Conservation (phyloP, 2,797 vertebrate genomes). For the Gallinago solitaria region DNA sequence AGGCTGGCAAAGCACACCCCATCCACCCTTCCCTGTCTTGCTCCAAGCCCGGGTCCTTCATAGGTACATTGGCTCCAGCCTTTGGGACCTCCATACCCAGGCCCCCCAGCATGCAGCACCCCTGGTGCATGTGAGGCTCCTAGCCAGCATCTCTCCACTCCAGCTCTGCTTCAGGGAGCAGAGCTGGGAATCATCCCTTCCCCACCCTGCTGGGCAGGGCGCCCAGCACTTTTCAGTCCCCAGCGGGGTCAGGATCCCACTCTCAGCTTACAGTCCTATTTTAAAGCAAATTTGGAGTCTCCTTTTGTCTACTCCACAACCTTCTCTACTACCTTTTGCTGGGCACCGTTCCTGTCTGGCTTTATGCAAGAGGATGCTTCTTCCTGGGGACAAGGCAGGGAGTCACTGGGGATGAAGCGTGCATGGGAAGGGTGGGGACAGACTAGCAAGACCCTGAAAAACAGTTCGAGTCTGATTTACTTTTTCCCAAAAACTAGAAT, state of each 20-base stretch:
- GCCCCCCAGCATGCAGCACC: fast-evolving
- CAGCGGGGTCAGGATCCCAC: not conserved
- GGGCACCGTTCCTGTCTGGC: not conserved
- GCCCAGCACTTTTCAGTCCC: not conserved
- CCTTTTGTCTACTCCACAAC: not conserved
- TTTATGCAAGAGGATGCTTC: not conserved
- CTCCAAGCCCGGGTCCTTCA: not conserved
- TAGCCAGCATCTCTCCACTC: not conserved
- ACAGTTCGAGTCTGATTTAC: not conserved
- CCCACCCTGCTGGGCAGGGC: not conserved
- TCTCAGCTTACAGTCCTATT: not conserved
- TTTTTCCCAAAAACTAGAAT: not conserved
- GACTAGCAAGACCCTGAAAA: not conserved
- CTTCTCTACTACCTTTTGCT: not conserved
- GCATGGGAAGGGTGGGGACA: not conserved
- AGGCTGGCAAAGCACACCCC: not conserved
- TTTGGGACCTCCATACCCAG: fast-evolving
- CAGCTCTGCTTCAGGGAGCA: not conserved
- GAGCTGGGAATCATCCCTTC: not conserved
- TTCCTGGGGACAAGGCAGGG: not conserved
- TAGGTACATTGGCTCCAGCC: fast-evolving
- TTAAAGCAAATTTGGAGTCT: not conserved
- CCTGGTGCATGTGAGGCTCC: not conserved
- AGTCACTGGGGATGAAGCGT: not conserved
- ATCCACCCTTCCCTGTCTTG: not conserved